Conservation (phyloP, 2,113 vertebrate genomes). For the Istiophorus platypterus region DNA sequence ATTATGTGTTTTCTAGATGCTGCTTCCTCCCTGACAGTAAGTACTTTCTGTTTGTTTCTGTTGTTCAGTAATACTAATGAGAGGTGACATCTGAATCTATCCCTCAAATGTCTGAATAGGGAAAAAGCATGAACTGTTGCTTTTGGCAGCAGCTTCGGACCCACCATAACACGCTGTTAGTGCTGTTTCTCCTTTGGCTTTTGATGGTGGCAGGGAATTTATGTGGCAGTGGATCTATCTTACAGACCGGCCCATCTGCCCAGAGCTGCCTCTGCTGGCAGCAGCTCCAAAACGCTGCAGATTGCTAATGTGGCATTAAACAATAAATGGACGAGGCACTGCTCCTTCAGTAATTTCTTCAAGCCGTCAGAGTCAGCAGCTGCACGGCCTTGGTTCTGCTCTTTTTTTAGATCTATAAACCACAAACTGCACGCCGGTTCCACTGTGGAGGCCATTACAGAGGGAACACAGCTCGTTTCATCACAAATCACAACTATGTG, state of each 20-base stretch:
- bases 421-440: conserved; percentile 24
- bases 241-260: conserved; percentile 83
- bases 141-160: conserved; percentile 70
- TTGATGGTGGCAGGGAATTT: conserved; percentile 80
- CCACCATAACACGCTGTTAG: conserved; percentile 77
- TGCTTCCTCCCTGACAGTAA: conserved; percentile 21
- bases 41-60: conserved; percentile 54
- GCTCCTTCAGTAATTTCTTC: conserved; percentile 75
- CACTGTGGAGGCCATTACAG: neutral
- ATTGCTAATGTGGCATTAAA: conserved; percentile 85
- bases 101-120: conserved; percentile 67
- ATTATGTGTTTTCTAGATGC: neutral
- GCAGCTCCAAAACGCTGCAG: conserved; percentile 72
- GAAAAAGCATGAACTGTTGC: conserved; percentile 73
- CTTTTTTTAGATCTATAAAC: conserved; percentile 40
- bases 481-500: neutral
- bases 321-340: conserved; percentile 75
- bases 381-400: conserved; percentile 43
- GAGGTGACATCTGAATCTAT: conserved; percentile 73
- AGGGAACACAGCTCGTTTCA: neutral
- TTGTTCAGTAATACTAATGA: conserved; percentile 61
- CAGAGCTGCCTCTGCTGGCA: conserved; percentile 77
- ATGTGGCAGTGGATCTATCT: conserved; percentile 84
- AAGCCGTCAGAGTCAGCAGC: conserved; percentile 65
- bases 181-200: conserved; percentile 70